These are phyloP conservation scores for Amaurobius ferox DNA, from an alignment of 2,888 invertebrate species.

Conservation along the genomic window DNA sequence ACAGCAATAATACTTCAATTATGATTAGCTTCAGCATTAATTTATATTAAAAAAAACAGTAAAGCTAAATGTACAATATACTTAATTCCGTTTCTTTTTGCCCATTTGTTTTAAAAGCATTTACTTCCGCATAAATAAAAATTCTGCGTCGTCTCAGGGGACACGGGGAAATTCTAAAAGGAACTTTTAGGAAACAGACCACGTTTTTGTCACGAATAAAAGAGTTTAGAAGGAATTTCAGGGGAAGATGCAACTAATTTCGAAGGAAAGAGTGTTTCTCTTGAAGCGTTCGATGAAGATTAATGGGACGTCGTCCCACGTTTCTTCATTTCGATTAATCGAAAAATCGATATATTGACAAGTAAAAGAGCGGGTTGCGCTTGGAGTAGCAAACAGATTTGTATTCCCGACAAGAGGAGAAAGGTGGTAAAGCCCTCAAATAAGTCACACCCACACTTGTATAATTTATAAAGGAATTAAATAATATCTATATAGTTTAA, in stretches of 20 bases:
- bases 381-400: constrained; percentile 22
- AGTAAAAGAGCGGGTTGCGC: constrained; percentile 49
- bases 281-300: constrained; percentile 63
- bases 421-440: neutral
- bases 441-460: neutral
- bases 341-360: constrained; percentile 68
- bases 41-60: no score
- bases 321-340: constrained; percentile 69
- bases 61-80: no score
- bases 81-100: no score
- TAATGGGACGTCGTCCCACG: constrained; percentile 66
- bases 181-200: constrained; percentile 29
- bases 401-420: neutral
- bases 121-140: no score
- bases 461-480: no score
- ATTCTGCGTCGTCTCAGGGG: neutral
- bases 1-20: no score
- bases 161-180: neutral
- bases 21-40: no score
- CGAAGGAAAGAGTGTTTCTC: constrained; percentile 60
- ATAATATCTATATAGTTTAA: no score
- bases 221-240: constrained; percentile 48
- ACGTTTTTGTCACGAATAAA: constrained; percentile 23
- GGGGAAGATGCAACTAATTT: constrained; percentile 42
- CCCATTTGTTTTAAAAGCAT: no score